Percentiles rank a stretch among this genome's conserved stretches.
Evolutionary conservation across 2,113 vertebrate genomes (phyloP).

Genomic region (Gymnocephalus cernua): DNA sequence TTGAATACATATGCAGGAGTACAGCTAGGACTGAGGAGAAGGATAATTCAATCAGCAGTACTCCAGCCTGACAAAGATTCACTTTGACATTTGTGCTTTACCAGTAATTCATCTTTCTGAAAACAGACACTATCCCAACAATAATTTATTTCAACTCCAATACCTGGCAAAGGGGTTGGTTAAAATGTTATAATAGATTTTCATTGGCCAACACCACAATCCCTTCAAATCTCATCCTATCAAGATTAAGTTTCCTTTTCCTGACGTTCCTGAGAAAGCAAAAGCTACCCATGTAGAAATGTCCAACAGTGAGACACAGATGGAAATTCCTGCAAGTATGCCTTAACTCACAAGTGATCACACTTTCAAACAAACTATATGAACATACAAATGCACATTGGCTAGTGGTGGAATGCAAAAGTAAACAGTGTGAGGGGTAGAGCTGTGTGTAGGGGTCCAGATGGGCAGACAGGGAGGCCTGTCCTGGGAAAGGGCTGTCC

Average conservation of each 20-base stretch:
- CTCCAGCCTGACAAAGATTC: constrained; percentile 79
- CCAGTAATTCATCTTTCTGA: constrained; percentile 80
- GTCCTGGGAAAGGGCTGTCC: constrained; percentile 75
- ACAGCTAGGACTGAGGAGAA: constrained; percentile 61
- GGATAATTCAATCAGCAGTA: constrained; percentile 80
- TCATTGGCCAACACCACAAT: constrained; percentile 67
- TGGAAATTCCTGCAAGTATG: constrained; percentile 49
- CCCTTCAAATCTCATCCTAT: constrained; percentile 55
- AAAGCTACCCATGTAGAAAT: constrained; percentile 37
- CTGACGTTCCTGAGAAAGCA: constrained; percentile 23
- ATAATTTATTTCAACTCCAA: constrained; percentile 76
- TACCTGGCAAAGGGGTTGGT: constrained; percentile 71
- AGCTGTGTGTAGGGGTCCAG: constrained; percentile 75
- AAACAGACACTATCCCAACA: constrained; percentile 81
- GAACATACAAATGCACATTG: constrained; percentile 46
- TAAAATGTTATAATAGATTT: constrained; percentile 74
- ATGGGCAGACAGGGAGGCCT: constrained; percentile 79
- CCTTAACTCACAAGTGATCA: constrained; percentile 48
- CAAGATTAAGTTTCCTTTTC: constrained; percentile 36
- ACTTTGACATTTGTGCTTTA: constrained; percentile 79
- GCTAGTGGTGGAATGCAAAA: constrained; percentile 73
- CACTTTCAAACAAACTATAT: constrained; percentile 44
- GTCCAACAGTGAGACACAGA: constrained; percentile 17
- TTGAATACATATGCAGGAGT: constrained; percentile 66
- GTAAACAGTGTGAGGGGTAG: constrained; percentile 73